Evolutionary conservation across 2,113 vertebrate genomes (phyloP).

Genomic region (Burhinus oedicnemus): DNA sequence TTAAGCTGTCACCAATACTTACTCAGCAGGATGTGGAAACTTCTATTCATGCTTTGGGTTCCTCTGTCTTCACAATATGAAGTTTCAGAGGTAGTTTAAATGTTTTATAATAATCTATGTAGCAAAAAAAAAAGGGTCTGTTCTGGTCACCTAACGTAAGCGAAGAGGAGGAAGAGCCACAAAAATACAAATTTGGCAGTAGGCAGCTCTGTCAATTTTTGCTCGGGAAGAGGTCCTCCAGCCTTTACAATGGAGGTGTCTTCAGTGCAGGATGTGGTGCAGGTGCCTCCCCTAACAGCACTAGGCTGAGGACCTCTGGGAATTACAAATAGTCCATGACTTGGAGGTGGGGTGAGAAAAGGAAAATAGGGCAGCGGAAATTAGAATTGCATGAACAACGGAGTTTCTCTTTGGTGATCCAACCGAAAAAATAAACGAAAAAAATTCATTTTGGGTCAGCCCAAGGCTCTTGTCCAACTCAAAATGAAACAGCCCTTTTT

Average conservation of each 20-base stretch:
- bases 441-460: background rate
- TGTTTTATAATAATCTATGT: background rate
- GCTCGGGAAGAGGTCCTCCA: background rate
- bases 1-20: background rate
- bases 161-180: background rate
- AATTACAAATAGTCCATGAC: background rate
- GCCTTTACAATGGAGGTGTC: background rate
- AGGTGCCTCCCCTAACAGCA: background rate
- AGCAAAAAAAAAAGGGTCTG: background rate
- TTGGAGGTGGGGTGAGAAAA: background rate
- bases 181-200: accelerated
- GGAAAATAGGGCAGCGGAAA: background rate
- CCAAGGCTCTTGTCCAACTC: background rate
- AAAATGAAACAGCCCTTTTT: slow-evolving; percentile 19
- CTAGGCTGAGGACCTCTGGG: background rate
- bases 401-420: background rate
- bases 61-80: background rate
- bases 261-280: background rate
- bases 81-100: background rate
- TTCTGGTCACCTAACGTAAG: background rate
- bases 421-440: background rate
- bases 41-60: background rate
- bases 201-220: background rate
- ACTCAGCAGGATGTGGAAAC: slow-evolving; percentile 66
- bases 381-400: background rate